Base-by-base conservation (phyloP, 2,797 vertebrate species). In the Microcaecilia unicolor region DNA sequence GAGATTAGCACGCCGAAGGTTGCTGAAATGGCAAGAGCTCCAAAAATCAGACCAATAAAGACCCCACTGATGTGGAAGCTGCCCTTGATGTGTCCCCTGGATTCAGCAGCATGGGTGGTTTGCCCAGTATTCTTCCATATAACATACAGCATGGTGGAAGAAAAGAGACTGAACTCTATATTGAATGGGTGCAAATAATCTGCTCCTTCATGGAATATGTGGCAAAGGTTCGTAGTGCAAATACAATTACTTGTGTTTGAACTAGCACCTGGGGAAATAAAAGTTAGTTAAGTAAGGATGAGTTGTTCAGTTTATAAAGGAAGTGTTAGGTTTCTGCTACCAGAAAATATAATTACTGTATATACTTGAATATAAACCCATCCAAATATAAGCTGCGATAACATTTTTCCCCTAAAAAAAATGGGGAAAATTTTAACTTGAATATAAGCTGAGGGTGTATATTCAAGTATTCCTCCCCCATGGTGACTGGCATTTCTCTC, bases 111-210 rank as follows among this genome's bases (percentile, higher is more conserved):
- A 22, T 22, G 25, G 10, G 21, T 15, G 12, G 39, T 32, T 19
- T 24, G 66, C 4, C 83, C 84, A 0, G 88, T 77, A 7, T 91
- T 90, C 55, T 81, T 89, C 88, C 88, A 90, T 77, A 91, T 82
- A 33, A 91, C 60, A 7, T 84, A 88, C 22, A 84, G 38, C 83
- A 90, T 83, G 36, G 86, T 70, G 0, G 88, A 86, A 28, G 88
- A 85, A 14, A 90, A 87, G 37, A 90, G 82, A 44, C 83, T 84
- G 64, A 88, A 90, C 57, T 91, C 88, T 0, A 88, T 89, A 52
- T 87, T 89, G 68, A 90, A 88, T 4, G 87, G 87, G 60, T 90
- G 86, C 15, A 89, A 34, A 65, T 87, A 90, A 57, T 70, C 83
- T 35, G 75, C 83, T 15, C 72, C 82, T 2, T 74, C 44, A 41